Evolutionary conservation across 2,113 vertebrate species (phyloP), one percentile per base, ranked within the genome.

Genomic region (Trematocara marginatum): DNA sequence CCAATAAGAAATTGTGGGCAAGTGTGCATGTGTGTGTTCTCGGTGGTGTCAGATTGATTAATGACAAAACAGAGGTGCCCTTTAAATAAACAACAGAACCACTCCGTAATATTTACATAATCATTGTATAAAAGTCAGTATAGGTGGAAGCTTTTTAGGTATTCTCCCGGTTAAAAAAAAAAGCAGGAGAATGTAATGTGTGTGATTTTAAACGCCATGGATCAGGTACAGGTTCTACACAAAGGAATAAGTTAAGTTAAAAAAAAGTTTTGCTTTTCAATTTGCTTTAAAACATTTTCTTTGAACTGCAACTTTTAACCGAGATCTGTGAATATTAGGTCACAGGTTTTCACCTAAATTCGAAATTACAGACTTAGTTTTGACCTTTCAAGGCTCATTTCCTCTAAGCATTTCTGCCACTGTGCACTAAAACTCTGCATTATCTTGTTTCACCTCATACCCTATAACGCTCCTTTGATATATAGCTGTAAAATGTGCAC

Each of bases 11-110:
- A 45, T 31, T 31, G 35, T 59, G 29, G 13, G 18, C 35, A 47
- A 35, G 38, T 38, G 45, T 88, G 84, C 45, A 66, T 26, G 90
- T 86, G 87, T 89, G 49, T 54, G 81, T 80, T 83, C 83, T 83
- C 66, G n/a, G 38, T 7, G 49, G 54, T 31, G 69, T 15, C 56
- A 52, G 26, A 81, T 84, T 83, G 23, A 83, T 86, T 59, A 57
- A 86, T 61, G 54, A 56, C 45, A 87, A 86, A 88, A 59, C 49
- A 4, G 40, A 59, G 26, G 7, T 86, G 69, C 79, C 9, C 13
- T 90, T 87, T 69, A 18, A 56, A 61, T n/a, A 79, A 66, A 15
- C 11, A 51, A 16, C 15, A n/a, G 6, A 64, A 53, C 5, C 15
- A 3, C 35, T 53, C 6, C 4, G 4, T 56, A 16, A 38, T 6